Evolutionary conservation across 2,888 invertebrate species (phyloP), one percentile per base, ranked within the genome.

Genomic region (Xanthostigma xanthostigma): DNA sequence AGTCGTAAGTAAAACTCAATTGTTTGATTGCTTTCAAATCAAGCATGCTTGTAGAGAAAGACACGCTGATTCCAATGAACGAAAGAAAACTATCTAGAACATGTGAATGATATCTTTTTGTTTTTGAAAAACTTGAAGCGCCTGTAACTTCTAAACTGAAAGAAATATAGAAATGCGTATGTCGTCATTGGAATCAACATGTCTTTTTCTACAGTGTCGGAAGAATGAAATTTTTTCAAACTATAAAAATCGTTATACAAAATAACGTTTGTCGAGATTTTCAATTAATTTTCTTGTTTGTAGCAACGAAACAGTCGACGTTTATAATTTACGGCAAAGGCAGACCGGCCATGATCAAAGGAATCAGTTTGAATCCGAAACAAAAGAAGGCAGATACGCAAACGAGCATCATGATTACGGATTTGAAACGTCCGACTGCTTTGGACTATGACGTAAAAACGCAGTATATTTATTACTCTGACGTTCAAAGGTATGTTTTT

Each of bases 261-360:
- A 38, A 12, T 38, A 38, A 38, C 8, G 38, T 12, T 38, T 5
- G 3, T 38, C 8, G 5, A 38, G 34, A 43, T 13, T 34, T 44
- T 43, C 34, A 27, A 34, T 34, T 41, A 3, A 14, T 13, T 35
- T 35, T 27, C 14, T 13, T 12, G 13, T 45, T 46, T 56, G 10
- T 64, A 76, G 76, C 72, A 46, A 73, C 72, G 56, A 73, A 73
- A 49, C 69, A 75, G 59, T 70, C 76, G 49, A 71, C 73, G 55
- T 87, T 83, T 66, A 64, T 89, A 43, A 61, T 84, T 13, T 73
- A 80, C 57, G 75, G 75, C 11, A 79, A 78, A 65, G 75, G 75
- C 50, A 71, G 73, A 53, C 84, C 88, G 52, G 76, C 81, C 14
- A 75, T 82, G 64, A 81, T 90, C 55, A 77, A 79, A 60, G 84